Evolutionary conservation across 2,888 invertebrate species (phyloP), one percentile per base, ranked within the genome.

Genomic region (Pheosia tremula): DNA sequence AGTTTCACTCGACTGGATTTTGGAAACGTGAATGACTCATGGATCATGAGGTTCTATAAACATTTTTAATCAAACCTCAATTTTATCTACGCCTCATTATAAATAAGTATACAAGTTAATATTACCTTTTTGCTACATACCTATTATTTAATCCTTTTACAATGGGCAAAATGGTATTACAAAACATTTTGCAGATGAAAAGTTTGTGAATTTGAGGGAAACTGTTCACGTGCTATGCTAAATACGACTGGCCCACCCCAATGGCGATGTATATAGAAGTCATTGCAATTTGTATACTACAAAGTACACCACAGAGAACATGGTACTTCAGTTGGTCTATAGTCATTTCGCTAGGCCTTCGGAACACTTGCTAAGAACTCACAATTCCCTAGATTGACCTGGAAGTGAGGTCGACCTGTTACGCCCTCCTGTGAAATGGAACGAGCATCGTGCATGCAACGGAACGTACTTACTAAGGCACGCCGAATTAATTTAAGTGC

Each of bases 351-450:
- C 55, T 60, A 66, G 57, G 64, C 66, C 68, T 73, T 59, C 59
- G 66, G 61, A 68, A 67, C 68, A 61, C 62, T 63, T 50, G 60
- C 58, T 63, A 38, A 24, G 63, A 61, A 63, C 72, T 71, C 68
- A 71, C 72, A 69, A 73, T 77, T 24, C 74, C 66, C 69, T 71
- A 68, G 78, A 74, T 75, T 84, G 85, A 87, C 85, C 85, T 80
- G 81, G 78, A 78, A 84, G 81, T 77, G 75, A 82, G 84, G 83
- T 80, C 85, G 83, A 87, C 88, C 84, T 88, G 88, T 87, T 87
- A 89, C 87, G 87, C 89, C 89, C 88, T 80, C 71, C 63, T 74
- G 67, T 66, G 67, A 61, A 69, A 72, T 71, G 71, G 82, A 89
- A 90, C 82, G 86, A 82, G 83, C 80, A 62, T 69, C 72, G 67